These are phyloP conservation scores for Oxygymnocypris stewartii DNA, from an alignment of 2,113 vertebrate species.

Conservation along the genomic window DNA sequence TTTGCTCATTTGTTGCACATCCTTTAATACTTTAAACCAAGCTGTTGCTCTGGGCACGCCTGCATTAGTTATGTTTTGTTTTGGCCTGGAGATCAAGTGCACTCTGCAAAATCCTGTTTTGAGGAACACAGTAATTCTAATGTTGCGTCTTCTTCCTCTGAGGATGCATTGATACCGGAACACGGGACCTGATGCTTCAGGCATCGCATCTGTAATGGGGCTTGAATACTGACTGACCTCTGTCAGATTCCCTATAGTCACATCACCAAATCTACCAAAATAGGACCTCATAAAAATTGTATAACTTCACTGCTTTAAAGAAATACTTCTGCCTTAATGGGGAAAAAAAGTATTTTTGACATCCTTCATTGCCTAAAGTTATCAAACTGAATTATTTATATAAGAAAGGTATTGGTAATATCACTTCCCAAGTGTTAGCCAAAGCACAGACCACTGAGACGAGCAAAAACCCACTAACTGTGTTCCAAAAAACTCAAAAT, in stretches of 20 bases:
- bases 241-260: not conserved
- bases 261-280: constrained; percentile 29
- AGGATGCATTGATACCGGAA: constrained; percentile 16
- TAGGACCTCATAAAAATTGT: not conserved
- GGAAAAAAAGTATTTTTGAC: not conserved
- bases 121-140: constrained; percentile 28
- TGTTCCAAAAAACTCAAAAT: not conserved
- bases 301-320: not conserved
- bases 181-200: not conserved
- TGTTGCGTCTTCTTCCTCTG: not conserved
- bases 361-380: not conserved
- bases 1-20: constrained; percentile 16
- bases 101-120: not conserved
- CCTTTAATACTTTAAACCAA: constrained; percentile 56
- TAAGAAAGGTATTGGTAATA: not conserved
- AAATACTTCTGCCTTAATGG: not conserved
- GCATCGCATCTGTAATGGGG: not conserved
- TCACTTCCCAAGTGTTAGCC: not conserved
- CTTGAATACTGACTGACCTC: constrained; percentile 49
- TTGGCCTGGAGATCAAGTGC: constrained; percentile 8
- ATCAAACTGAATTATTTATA: not conserved
- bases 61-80: constrained; percentile 38
- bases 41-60: constrained; percentile 35
- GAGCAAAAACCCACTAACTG: no score
- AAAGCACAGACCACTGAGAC: not conserved